A percentile compares a stretch with the other conserved stretches of the same genome.
These are phyloP conservation scores for Cyprinodon variegatus DNA, from an alignment of 2,113 vertebrate genomes.

Conservation along the genomic window DNA sequence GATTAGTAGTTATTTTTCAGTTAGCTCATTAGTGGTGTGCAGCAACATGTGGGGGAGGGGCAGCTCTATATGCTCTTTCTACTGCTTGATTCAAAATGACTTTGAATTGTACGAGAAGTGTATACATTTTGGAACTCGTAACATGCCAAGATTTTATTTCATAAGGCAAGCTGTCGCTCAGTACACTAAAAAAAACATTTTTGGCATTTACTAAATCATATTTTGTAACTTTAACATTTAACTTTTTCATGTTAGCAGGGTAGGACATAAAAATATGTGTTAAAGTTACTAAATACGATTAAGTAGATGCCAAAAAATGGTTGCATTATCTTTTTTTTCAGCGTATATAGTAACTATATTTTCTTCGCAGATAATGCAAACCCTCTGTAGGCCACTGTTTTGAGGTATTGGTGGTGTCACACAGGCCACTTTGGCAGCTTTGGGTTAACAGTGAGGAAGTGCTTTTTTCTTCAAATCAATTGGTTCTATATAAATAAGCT, in stretches of 20 bases:
- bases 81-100: neutral
- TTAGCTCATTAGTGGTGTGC: neutral
- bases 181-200: neutral
- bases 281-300: no score
- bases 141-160: neutral
- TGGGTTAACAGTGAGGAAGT: neutral
- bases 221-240: no score
- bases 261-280: no score
- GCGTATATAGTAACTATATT: conserved; percentile 30
- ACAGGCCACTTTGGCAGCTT: conserved; percentile 70
- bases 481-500: no score
- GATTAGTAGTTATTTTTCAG: neutral
- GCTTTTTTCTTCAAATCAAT: neutral
- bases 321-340: no score
- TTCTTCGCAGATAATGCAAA: neutral
- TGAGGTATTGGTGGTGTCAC: conserved; percentile 63
- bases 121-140: neutral
- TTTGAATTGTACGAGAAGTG: neutral
- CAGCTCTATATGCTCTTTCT: neutral
- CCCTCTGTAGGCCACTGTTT: conserved; percentile 3
- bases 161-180: conserved; percentile 20
- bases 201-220: no score
- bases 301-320: no score
- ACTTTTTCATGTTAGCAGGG: no score
- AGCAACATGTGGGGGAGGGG: neutral